Evolutionary conservation across 2,888 invertebrate species (phyloP).

Genomic region (Herminia tarsipennalis): DNA sequence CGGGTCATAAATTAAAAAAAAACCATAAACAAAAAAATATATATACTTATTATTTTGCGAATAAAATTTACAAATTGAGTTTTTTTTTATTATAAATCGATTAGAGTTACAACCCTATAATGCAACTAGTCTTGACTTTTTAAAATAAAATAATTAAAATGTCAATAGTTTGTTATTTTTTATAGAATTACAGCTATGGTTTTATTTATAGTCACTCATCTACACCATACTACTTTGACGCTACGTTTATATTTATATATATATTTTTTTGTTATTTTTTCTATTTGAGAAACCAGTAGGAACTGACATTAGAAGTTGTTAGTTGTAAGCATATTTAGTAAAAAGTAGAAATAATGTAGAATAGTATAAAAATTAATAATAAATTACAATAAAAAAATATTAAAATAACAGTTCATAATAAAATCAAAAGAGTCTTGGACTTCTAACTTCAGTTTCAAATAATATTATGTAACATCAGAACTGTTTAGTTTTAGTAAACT

Average conservation of each 20-base stretch:
- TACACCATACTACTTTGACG: too few relatives aligned
- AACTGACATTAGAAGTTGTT: slow-evolving; percentile 17
- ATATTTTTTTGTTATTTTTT: too few relatives aligned
- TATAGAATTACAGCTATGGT: too few relatives aligned
- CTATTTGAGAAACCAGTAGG: slow-evolving; percentile 14
- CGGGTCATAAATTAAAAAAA: neutral
- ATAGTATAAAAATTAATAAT: neutral
- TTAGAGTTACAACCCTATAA: too few relatives aligned
- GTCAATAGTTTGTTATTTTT: too few relatives aligned
- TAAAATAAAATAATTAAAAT: too few relatives aligned
- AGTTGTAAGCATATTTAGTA: neutral
- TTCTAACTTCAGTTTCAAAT: slow-evolving; percentile 19
- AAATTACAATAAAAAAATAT: neutral
- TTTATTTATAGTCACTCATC: too few relatives aligned
- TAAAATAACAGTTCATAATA: neutral
- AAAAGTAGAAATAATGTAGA: neutral
- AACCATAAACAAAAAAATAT: neutral
- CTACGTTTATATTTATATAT: too few relatives aligned
- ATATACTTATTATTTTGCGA: neutral
- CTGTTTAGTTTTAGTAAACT: slow-evolving; percentile 14
- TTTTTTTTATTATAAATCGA: too few relatives aligned
- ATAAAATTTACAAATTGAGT: neutral
- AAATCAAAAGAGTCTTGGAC: neutral
- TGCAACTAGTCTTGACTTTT: too few relatives aligned
- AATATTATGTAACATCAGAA: slow-evolving; percentile 2